phyloP scores from a whole-genome alignment of 2,113 vertebrate species.

The Uria aalge region DNA sequence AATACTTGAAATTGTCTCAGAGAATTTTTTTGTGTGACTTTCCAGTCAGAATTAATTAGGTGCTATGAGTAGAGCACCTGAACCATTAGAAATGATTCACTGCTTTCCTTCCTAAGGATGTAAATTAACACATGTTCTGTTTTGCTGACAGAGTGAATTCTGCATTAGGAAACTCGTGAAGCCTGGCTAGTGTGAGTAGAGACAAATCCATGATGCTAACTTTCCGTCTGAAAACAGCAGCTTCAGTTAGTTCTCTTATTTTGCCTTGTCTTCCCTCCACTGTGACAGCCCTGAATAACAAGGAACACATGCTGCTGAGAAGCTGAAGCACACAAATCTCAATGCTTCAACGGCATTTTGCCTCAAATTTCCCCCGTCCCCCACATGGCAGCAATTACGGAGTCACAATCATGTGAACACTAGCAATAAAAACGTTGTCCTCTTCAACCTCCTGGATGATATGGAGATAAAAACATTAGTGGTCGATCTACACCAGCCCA shows the following conservation, averaged over 20 bases:
- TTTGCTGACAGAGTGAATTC: constrained; percentile 54
- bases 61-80: background rate
- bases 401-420: fast-evolving
- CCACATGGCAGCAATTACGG: background rate
- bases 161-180: constrained; percentile 37
- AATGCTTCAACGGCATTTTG: background rate
- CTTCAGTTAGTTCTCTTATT: constrained; percentile 1
- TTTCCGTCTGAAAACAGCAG: constrained; percentile 5
- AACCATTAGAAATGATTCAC: constrained; percentile 39
- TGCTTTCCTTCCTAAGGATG: constrained; percentile 29
- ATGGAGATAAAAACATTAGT: background rate
- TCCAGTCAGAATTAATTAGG: constrained; percentile 1
- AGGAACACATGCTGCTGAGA: background rate
- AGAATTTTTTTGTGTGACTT: background rate
- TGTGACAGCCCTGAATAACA: background rate
- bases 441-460: background rate
- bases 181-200: background rate
- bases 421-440: background rate
- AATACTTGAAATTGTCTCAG: background rate
- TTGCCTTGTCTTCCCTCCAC: constrained; percentile 21
- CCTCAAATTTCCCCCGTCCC: background rate
- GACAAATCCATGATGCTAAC: constrained; percentile 22
- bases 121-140: constrained; percentile 43
- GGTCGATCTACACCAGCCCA: background rate
- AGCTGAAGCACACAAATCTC: background rate